Evolutionary conservation across 2,113 vertebrate genomes (phyloP).

Genomic region (Edolisoma coerulescens): DNA sequence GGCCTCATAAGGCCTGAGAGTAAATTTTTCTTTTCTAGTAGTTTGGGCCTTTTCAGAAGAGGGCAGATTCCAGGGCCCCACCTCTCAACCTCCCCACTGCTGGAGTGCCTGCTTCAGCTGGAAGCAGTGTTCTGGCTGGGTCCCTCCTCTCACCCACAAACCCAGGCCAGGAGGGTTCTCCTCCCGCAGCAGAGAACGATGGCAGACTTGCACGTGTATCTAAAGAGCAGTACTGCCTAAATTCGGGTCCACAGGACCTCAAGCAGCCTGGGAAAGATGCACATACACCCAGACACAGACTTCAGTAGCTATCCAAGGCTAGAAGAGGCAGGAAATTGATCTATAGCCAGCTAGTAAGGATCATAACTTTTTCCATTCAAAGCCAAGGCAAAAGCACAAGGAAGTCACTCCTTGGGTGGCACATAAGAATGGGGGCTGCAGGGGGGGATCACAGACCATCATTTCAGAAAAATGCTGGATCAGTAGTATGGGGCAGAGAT

Average conservation of each 20-base stretch:
- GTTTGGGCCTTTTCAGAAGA: background rate
- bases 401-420: background rate
- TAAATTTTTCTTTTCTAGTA: background rate
- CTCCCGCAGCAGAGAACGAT: background rate
- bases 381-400: background rate
- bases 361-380: background rate
- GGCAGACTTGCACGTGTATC: background rate
- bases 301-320: background rate
- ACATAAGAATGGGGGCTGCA: background rate
- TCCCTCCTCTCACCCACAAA: background rate
- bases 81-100: background rate
- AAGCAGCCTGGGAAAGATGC: background rate
- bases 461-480: background rate
- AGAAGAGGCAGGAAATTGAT: background rate
- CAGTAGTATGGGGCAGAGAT: background rate
- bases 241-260: accelerated
- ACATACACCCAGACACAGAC: background rate
- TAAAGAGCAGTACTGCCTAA: background rate
- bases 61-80: background rate
- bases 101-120: background rate
- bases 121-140: background rate
- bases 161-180: background rate
- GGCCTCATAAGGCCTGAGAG: background rate
- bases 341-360: background rate
- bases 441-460: background rate